A percentile compares a stretch with the other conserved stretches of the same genome.
These are phyloP conservation scores for Conus betulinus DNA, from an alignment of 1,140 invertebrate species.

Conservation along the genomic window DNA sequence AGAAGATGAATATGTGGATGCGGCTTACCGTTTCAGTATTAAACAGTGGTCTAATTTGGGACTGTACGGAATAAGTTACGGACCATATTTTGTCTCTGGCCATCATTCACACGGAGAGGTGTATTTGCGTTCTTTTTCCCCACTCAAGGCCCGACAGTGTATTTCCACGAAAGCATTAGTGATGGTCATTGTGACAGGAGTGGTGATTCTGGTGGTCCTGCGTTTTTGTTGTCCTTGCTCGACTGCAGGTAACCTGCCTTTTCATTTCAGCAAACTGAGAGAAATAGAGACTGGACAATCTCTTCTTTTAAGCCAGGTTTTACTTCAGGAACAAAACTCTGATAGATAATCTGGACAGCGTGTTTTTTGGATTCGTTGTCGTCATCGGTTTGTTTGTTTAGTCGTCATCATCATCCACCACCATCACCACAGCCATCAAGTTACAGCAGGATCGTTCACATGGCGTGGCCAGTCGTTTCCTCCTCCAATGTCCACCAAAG, in stretches of 20 bases:
- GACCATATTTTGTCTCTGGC: neutral
- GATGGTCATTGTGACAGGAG: neutral
- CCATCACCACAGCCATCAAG: too few relatives aligned
- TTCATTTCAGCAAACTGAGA: neutral
- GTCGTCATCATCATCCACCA: neutral
- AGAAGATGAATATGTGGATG: neutral
- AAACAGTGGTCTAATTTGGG: neutral
- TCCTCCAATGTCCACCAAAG: too few relatives aligned
- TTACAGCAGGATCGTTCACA: too few relatives aligned
- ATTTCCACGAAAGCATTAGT: neutral
- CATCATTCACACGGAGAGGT: neutral
- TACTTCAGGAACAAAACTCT: neutral
- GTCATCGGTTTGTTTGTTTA: too few relatives aligned
- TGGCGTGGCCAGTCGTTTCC: too few relatives aligned
- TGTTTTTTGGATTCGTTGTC: too few relatives aligned
- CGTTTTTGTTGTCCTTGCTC: neutral
- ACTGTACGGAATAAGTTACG: neutral
- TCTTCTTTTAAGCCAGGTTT: neutral
- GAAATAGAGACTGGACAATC: neutral
- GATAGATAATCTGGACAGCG: too few relatives aligned
- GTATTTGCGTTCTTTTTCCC: neutral
- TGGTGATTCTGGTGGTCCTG: neutral
- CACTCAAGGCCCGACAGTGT: neutral
- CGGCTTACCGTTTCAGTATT: neutral
- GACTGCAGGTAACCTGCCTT: neutral